Percentiles rank a stretch among this genome's conserved stretches.
phyloP scores from a whole-genome alignment of 2,797 vertebrate species.

The Gobio occitaniae region DNA sequence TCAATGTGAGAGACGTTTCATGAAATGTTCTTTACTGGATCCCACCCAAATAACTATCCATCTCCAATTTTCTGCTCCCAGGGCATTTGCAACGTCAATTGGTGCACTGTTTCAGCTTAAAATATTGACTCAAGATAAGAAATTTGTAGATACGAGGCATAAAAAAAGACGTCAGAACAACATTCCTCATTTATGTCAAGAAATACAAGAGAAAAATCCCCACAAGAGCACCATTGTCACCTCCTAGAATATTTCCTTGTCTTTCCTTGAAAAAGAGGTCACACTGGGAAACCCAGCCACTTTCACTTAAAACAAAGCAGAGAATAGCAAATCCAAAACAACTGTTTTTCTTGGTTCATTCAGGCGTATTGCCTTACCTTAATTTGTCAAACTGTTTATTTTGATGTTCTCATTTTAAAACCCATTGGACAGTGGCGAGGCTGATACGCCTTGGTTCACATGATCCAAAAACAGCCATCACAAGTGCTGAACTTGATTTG shows the following conservation, averaged over 20 bases:
- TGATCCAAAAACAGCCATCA: neutral
- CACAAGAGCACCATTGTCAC: slow-evolving; percentile 21
- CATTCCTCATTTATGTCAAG: slow-evolving; percentile 17
- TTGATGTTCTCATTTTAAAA: slow-evolving; percentile 1
- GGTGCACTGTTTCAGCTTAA: slow-evolving; percentile 20
- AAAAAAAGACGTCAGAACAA: slow-evolving; percentile 15
- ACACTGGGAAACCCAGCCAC: neutral
- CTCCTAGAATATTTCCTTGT: neutral
- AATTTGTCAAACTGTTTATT: neutral
- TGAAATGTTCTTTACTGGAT: slow-evolving; percentile 41
- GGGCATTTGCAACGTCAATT: neutral
- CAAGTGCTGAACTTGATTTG: slow-evolving; percentile 19
- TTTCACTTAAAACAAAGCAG: neutral
- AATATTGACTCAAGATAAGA: neutral
- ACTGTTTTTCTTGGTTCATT: neutral
- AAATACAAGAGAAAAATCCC: neutral
- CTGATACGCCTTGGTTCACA: neutral
- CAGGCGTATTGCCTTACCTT: neutral
- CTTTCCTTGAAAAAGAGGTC: slow-evolving; percentile 36
- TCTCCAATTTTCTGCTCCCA: slow-evolving; percentile 45
- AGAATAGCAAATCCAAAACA: neutral
- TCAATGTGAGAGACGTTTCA: slow-evolving; percentile 1
- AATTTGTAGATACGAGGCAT: neutral
- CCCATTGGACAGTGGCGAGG: neutral
- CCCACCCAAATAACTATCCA: slow-evolving; percentile 54